Conservation (phyloP, 1,140 invertebrate species). For the Hesperophylax magnus region DNA sequence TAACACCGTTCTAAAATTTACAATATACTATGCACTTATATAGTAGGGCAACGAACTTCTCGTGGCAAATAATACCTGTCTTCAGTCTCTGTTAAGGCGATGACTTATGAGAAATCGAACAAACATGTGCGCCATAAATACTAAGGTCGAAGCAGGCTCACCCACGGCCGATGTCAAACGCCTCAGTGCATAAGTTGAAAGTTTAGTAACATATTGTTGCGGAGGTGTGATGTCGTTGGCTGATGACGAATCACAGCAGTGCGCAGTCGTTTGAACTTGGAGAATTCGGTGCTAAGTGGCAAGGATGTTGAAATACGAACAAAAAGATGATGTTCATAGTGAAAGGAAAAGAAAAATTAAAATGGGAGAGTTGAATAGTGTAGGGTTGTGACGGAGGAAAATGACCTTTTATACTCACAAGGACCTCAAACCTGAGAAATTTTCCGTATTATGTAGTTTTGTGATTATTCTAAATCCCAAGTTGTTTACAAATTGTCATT, state of each 20-base stretch:
- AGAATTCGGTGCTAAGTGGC: neutral
- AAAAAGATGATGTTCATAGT: too few species aligned
- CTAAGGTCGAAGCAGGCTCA: slow-evolving; percentile 1
- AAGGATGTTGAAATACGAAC: neutral
- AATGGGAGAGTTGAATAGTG: too few species aligned
- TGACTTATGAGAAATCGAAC: neutral
- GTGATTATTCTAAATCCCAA: too few species aligned
- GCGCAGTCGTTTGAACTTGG: neutral
- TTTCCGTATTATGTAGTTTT: too few species aligned
- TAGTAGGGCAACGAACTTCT: too few species aligned
- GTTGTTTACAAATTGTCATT: too few species aligned
- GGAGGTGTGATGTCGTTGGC: neutral
- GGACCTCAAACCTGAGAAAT: too few species aligned
- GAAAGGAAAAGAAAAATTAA: too few species aligned
- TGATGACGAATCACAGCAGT: neutral
- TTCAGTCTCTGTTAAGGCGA: neutral
- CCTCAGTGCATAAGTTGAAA: slow-evolving; percentile 9
- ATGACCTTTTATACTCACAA: too few species aligned
- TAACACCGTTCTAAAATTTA: too few species aligned
- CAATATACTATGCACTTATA: too few species aligned
- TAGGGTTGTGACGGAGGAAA: neutral
- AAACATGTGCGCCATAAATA: neutral
- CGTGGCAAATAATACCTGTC: too few species aligned
- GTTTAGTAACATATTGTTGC: slow-evolving; percentile 9
- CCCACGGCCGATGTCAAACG: neutral